Evolutionary conservation across 2,113 vertebrate species (phyloP), one percentile per base, ranked within the genome.

Genomic region (Erpornis zantholeuca): DNA sequence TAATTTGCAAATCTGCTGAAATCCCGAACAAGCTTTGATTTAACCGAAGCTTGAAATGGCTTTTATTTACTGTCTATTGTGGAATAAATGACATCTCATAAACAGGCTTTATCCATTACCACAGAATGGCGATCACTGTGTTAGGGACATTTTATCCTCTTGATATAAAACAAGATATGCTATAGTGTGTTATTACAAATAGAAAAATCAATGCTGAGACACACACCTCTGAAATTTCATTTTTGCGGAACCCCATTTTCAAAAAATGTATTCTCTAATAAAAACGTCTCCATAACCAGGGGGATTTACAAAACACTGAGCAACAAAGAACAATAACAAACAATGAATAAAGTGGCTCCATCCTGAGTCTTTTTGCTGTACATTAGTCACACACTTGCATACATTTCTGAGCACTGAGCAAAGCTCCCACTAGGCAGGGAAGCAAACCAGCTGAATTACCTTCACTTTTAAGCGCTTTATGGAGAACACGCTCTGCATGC

Each of bases 51-150:
- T 99, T 99, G 98, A 98, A 98, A 99, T 98, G 98, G 98, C 98
- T 99, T 98, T 99, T 99, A 99, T 99, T 99, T 99, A 99, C 98
- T 98, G 98, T 98, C 98, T 98, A 97, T 98, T 98, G 98, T 98
- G 96, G 98, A 98, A 98, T 98, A 98, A 98, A 98, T 98, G 98
- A 98, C 98, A 98, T 98, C 98, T 98, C 98, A 98, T 98, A 98
- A 98, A 98, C 98, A 98, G 98, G 98, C 97, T 98, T 98, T 98
- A 98, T 98, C 98, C 98, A 98, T 98, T 98, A 98, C 97, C 98
- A 96, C 97, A 97, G 97, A 98, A 98, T 97, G 97, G 98, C 98
- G 98, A 98, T 97, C 97, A 97, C 95, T 82, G 92, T 98, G 98
- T 97, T 98, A 98, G 98, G 98, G 98, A 98, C 98, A 98, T 98